These are phyloP conservation scores for Cygnus buccinator DNA, from an alignment of 2,113 vertebrate genomes.

Conservation along the genomic window DNA sequence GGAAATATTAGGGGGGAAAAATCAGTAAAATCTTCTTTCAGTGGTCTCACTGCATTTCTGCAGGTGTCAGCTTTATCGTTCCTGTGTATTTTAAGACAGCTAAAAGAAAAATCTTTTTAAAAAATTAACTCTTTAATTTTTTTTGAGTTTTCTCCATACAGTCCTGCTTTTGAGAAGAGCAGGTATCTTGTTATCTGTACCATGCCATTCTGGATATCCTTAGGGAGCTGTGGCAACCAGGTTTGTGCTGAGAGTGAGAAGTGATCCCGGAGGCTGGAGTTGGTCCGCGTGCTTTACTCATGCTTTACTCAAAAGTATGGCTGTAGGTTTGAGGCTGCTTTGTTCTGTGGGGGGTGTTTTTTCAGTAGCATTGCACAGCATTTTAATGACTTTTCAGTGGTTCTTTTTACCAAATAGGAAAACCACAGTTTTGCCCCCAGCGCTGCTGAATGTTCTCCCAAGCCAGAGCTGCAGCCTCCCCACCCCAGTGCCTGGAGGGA, in stretches of 20 bases:
- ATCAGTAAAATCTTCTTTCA: neutral
- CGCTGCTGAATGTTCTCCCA: neutral
- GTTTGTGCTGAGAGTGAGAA: rapidly evolving
- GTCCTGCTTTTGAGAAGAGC: neutral
- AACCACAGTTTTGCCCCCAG: neutral
- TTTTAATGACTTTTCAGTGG: neutral
- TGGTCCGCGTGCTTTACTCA: neutral
- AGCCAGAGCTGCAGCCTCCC: neutral
- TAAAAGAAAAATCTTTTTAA: neutral
- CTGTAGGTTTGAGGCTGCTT: neutral
- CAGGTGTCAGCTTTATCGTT: neutral
- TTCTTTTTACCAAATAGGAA: neutral
- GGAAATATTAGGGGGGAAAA: neutral
- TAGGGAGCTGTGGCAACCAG: neutral
- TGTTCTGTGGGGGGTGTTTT: no score
- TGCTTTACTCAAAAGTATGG: neutral
- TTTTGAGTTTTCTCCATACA: neutral
- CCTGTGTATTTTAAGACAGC: neutral
- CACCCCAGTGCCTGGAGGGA: no score
- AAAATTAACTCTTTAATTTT: neutral
- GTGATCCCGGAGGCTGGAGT: rapidly evolving
- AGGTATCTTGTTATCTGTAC: neutral
- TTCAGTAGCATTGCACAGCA: neutral
- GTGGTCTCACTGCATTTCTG: neutral
- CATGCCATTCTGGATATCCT: neutral